These are phyloP conservation scores for Hydrolagus affinis DNA, from an alignment of 2,113 vertebrate species.

Conservation along the genomic window DNA sequence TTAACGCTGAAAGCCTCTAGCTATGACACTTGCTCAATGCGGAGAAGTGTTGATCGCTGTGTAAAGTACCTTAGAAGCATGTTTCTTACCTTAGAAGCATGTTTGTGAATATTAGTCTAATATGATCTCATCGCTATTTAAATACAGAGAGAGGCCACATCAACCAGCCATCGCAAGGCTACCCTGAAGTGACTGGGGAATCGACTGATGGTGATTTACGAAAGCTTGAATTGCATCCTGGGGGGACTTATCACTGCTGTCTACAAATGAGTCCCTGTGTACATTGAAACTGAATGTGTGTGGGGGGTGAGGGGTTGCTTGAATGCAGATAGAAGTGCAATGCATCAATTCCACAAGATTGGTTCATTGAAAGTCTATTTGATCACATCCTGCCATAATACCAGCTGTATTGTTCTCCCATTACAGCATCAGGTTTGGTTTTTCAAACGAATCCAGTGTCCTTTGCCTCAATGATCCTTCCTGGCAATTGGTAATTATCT, in stretches of 20 bases:
- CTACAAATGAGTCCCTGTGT: neutral
- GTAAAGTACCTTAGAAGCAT: neutral
- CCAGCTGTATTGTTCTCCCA: too few relatives aligned
- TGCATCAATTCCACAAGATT: too few relatives aligned
- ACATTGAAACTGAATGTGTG: neutral
- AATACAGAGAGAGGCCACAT: neutral
- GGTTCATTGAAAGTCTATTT: too few relatives aligned
- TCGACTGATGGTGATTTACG: slow-evolving; percentile 1
- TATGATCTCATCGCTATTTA: neutral
- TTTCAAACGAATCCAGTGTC: too few relatives aligned
- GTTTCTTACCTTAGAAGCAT: neutral
- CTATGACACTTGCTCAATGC: neutral
- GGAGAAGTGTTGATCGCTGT: neutral
- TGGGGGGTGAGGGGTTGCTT: too few relatives aligned
- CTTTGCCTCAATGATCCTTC: too few relatives aligned
- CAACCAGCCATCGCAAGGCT: neutral
- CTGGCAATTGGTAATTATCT: too few relatives aligned
- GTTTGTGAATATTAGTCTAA: neutral
- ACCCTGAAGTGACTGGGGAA: neutral
- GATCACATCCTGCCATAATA: too few relatives aligned
- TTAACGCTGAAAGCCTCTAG: too few relatives aligned
- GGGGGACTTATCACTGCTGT: neutral
- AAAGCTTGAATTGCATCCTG: slow-evolving; percentile 1
- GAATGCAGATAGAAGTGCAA: too few relatives aligned
- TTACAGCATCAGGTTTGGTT: too few relatives aligned